phyloP scores from a whole-genome alignment of 1,140 invertebrate species.

The Triops cancriformis region DNA sequence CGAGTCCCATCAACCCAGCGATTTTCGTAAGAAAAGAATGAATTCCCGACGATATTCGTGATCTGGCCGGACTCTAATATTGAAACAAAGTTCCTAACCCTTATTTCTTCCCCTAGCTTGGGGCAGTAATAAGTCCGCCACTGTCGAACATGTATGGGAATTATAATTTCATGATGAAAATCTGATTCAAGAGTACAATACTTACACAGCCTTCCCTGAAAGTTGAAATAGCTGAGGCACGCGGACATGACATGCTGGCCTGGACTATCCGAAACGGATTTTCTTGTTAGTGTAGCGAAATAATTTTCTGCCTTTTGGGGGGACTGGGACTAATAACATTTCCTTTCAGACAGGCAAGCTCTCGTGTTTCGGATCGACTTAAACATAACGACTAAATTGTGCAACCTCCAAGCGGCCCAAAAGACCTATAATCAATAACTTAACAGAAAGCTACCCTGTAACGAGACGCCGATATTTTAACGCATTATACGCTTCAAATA shows the following conservation, averaged over 20 bases:
- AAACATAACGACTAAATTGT: not conserved
- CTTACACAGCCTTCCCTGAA: not conserved
- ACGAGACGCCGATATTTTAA: not conserved
- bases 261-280: not conserved
- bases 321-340: constrained; percentile 10
- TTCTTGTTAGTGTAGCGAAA: not conserved
- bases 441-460: not conserved
- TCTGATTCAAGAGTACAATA: not conserved
- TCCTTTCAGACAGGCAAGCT: not conserved
- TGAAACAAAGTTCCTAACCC: constrained; percentile 1
- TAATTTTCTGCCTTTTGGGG: not conserved
- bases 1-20: not conserved
- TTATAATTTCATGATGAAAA: not conserved
- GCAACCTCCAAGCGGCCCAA: not conserved
- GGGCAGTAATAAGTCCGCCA: not conserved
- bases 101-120: not conserved
- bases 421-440: constrained; percentile 5
- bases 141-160: constrained; percentile 1
- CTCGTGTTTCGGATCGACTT: not conserved
- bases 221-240: not conserved
- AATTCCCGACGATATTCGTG: not conserved
- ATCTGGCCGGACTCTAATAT: not conserved
- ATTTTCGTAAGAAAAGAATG: not conserved
- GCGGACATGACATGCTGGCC: not conserved
- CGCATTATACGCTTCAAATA: not conserved